Conservation (phyloP, 2,888 invertebrate genomes). For the Drosophila kokeensis region DNA sequence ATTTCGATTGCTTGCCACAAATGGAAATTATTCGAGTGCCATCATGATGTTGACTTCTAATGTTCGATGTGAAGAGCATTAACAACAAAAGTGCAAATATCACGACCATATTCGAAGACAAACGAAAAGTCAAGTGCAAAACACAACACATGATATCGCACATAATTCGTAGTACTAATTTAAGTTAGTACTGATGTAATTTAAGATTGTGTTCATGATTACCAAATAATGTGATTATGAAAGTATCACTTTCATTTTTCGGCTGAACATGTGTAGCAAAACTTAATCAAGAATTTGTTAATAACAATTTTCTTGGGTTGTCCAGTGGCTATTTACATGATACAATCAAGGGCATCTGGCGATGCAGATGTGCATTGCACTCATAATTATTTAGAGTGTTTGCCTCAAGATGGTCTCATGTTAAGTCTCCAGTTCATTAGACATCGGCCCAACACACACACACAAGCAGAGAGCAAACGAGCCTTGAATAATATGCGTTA, state of each 20-base stretch:
- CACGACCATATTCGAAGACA: background rate
- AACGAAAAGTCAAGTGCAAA: slow-evolving; percentile 1
- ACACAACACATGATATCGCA: background rate
- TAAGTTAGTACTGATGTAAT: background rate
- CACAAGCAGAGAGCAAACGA: slow-evolving; percentile 6
- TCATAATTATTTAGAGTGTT: slow-evolving; percentile 48
- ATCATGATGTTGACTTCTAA: slow-evolving; percentile 3
- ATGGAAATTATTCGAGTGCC: slow-evolving; percentile 14
- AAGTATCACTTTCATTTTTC: background rate
- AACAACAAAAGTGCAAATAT: slow-evolving; percentile 7
- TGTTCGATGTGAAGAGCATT: slow-evolving; percentile 16
- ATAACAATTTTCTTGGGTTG: background rate
- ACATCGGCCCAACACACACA: slow-evolving; percentile 22
- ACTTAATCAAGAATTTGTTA: background rate
- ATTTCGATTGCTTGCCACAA: slow-evolving; percentile 44
- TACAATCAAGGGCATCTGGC: background rate
- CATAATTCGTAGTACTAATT: background rate
- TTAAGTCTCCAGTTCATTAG: slow-evolving; percentile 63
- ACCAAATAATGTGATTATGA: background rate
- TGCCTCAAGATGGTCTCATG: slow-evolving; percentile 28
- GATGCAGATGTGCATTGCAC: background rate
- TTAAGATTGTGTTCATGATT: background rate
- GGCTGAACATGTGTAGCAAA: background rate
- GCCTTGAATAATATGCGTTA: slow-evolving; percentile 65
- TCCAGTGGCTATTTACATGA: background rate